Base-by-base conservation (phyloP, 2,797 vertebrate species). In the Salmo trutta region DNA sequence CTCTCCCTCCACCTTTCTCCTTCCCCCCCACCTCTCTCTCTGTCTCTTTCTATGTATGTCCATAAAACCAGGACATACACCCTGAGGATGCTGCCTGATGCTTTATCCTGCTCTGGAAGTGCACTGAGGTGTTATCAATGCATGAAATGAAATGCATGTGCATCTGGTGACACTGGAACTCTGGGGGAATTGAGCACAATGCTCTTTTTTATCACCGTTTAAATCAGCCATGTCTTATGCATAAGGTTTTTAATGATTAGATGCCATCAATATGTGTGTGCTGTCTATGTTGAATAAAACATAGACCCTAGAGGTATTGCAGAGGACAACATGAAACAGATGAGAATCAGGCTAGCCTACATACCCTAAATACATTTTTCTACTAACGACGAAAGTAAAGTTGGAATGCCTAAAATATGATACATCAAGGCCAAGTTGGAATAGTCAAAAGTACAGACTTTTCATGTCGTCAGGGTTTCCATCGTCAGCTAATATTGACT, bases 251-350 rank as follows among this genome's bases (percentile, higher is more conserved):
- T 80, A 82, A 78, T 82, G 80, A 81, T 75, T 78, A 76, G 67
- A 76, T 75, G 59, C 71, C 74, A 75, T 79, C 71, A 72, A 65
- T 73, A 70, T 77, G 72, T 79, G 67, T 77, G 72, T 80, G 56
- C 71, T 59, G 66, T 80, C 68, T 56, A 33, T 78, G 56, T 62
- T 79, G 75, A 84, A 86, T 82, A 82, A 79, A 81, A 82, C 80
- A 84, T 77, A 47, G 72, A 73, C 74, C 73, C 17, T 31, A 72
- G 73, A 81, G 75, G 71, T 83, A 77, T 69, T 74, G 15, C 33
- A 74, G 75, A 82, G 73, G 78, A 79, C 75, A 75, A 81, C 29
- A 66, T 74, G 36, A 74, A 24, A 66, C 31, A 56, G 21, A 19
- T 2, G 59, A 64, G 69, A 27, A 62, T 24, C 17, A 17, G 41